phyloP scores from a whole-genome alignment of 2,888 invertebrate species.

The Brachylomia viminalis region DNA sequence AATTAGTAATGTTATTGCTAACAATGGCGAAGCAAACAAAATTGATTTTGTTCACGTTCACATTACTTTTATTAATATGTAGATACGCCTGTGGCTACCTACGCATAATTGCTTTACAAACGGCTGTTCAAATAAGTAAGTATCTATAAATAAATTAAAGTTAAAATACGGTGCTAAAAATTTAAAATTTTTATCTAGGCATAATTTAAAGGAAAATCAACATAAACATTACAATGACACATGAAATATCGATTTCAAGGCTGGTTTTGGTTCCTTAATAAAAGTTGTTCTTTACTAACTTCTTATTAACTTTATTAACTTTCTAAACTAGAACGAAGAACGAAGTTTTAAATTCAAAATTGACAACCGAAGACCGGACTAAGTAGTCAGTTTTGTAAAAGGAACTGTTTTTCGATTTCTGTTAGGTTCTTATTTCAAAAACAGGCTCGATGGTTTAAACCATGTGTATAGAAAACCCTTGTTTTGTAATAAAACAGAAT shows the following conservation, averaged over 20 bases:
- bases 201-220: neutral
- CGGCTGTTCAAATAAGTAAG: conserved; percentile 1
- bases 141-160: neutral
- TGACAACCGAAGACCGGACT: too few relatives aligned
- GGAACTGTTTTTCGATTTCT: too few relatives aligned
- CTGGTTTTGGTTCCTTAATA: neutral
- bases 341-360: too few relatives aligned
- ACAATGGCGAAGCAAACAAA: conserved; percentile 23
- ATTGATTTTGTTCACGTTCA: neutral
- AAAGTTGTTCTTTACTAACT: neutral
- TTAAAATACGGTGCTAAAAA: neutral
- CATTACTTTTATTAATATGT: neutral
- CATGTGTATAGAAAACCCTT: too few relatives aligned
- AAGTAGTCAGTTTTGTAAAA: too few relatives aligned
- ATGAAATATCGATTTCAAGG: neutral
- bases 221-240: neutral
- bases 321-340: too few relatives aligned
- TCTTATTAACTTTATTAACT: too few relatives aligned
- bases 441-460: too few relatives aligned
- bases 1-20: conserved; percentile 20
- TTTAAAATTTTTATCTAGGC: too few relatives aligned
- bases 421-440: too few relatives aligned
- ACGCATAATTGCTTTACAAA: conserved; percentile 10
- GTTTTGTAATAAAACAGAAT: too few relatives aligned
- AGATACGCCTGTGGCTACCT: neutral